Percentiles rank a stretch among this genome's conserved stretches.
Evolutionary conservation across 2,888 invertebrate species (phyloP).

Genomic region (Megalurothrips usitatus): DNA sequence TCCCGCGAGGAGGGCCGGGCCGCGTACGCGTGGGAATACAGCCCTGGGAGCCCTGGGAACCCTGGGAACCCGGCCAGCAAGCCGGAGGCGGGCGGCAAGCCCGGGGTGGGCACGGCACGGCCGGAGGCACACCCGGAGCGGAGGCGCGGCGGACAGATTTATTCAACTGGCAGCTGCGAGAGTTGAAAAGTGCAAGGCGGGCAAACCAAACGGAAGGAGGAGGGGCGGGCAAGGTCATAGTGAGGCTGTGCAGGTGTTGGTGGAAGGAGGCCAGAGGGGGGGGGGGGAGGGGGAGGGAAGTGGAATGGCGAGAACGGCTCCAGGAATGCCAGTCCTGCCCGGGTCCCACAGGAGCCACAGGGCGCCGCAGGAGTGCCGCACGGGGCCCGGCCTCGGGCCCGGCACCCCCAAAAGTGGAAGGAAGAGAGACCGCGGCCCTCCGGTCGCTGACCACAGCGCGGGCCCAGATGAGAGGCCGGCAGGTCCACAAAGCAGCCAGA

Average conservation of each 20-base stretch:
- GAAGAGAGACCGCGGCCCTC: not conserved
- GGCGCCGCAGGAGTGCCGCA: no score
- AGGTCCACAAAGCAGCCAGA: not conserved
- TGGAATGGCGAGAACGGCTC: not conserved
- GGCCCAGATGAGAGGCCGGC: no score
- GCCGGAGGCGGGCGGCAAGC: not conserved
- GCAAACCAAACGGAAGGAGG: not conserved
- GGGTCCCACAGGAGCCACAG: no score
- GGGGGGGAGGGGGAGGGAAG: not conserved
- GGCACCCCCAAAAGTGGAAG: not conserved
- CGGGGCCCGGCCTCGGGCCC: no score
- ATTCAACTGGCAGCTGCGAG: conserved; percentile 18
- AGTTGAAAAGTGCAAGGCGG: conserved; percentile 24
- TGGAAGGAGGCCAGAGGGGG: not conserved
- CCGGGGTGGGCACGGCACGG: no score
- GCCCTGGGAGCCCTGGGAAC: no score
- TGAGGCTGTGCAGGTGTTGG: not conserved
- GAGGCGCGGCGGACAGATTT: conserved; percentile 1
- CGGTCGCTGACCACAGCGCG: no score
- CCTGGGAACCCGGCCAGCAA: not conserved
- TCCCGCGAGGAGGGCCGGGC: no score
- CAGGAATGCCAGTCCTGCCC: no score
- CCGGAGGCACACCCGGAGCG: no score
- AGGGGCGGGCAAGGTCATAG: not conserved
- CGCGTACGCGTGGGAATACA: no score